Evolutionary conservation across 64 coral and sea anemone genomes (phyloP).

Genomic region (Acropora tenuis): DNA sequence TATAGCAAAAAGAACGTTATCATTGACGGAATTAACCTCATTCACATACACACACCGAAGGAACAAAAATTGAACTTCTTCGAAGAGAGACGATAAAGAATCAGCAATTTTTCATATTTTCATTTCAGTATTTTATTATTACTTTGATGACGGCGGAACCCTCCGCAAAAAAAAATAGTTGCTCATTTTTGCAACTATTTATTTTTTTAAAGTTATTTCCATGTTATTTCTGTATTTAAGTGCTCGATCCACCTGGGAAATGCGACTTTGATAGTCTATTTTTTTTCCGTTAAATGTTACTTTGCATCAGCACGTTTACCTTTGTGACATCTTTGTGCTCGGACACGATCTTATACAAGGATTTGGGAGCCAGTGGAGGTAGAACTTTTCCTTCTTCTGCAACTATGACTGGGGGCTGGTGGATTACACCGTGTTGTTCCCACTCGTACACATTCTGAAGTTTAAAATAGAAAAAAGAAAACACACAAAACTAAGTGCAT

Average conservation of each 20-base stretch:
- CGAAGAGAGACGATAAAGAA: too few species aligned
- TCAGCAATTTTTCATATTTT: too few species aligned
- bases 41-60: neutral
- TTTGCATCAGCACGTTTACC: neutral
- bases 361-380: constrained; percentile 80
- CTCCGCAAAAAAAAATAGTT: too few species aligned
- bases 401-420: constrained; percentile 88
- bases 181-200: too few species aligned
- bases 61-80: neutral
- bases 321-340: constrained; percentile 98
- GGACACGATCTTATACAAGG: constrained; percentile 96
- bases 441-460: constrained; percentile 86
- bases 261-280: neutral
- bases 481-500: neutral
- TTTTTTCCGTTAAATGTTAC: neutral
- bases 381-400: constrained; percentile 97
- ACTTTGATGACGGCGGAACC: too few species aligned
- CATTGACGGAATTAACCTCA: neutral
- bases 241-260: too few species aligned
- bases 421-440: constrained; percentile 84
- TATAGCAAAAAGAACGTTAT: neutral
- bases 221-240: too few species aligned
- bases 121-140: too few species aligned
- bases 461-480: neutral
- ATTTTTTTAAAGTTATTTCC: too few species aligned